These are phyloP conservation scores for Chrysolina haemoptera DNA, from an alignment of 2,888 invertebrate species.

Conservation along the genomic window DNA sequence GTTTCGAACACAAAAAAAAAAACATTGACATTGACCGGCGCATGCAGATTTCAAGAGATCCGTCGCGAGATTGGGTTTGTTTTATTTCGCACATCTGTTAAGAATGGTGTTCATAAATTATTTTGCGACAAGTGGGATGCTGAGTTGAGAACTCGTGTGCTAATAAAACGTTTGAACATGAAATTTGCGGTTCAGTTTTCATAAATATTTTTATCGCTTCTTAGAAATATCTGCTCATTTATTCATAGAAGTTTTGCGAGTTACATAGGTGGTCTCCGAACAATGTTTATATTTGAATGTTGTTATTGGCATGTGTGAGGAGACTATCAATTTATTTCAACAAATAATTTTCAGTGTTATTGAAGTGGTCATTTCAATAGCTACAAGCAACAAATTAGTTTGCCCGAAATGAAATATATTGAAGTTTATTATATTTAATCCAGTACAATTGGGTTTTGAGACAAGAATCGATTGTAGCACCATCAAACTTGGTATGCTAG, in stretches of 20 bases:
- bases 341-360: no score
- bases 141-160: constrained; percentile 20
- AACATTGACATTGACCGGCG: constrained; percentile 24
- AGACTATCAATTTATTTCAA: no score
- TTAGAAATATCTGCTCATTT: background rate
- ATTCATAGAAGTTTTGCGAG: background rate
- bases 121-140: constrained; percentile 20
- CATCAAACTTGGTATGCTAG: no score
- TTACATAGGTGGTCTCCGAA: background rate
- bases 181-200: constrained; percentile 26
- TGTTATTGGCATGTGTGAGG: no score
- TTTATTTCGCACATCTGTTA: constrained; percentile 29
- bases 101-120: constrained; percentile 25
- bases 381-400: no score
- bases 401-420: no score
- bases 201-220: constrained; percentile 3
- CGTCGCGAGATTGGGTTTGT: constrained; percentile 7
- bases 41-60: constrained; percentile 19
- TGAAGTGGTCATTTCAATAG: no score
- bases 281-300: background rate
- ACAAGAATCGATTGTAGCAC: no score
- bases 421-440: no score
- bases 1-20: background rate
- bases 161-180: constrained; percentile 25
- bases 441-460: no score